Percentiles rank a stretch among this genome's conserved stretches.
Evolutionary conservation across 2,797 vertebrate genomes (phyloP).

Genomic region (Eulemur mongoz): DNA sequence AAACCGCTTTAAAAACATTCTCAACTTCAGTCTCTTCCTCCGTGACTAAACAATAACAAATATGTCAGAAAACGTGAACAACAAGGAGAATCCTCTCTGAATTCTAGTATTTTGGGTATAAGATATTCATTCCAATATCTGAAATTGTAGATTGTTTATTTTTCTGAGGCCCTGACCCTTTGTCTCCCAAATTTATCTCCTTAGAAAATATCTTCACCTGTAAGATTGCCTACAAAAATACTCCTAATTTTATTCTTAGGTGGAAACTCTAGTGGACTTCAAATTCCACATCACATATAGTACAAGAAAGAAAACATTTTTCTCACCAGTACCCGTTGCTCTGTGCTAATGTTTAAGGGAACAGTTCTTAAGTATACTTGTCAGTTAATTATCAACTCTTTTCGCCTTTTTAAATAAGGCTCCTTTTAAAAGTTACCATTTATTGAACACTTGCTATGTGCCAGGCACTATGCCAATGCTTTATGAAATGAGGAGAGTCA

Average conservation of each 20-base stretch:
- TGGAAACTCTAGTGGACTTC: neutral
- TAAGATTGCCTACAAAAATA: neutral
- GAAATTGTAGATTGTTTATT: neutral
- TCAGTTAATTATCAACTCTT: neutral
- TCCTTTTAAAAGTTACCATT: neutral
- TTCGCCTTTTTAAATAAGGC: neutral
- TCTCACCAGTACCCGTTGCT: neutral
- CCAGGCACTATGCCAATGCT: neutral
- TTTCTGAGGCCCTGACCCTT: neutral
- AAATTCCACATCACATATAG: neutral
- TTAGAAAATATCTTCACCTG: neutral
- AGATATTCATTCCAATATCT: neutral
- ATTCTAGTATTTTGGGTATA: neutral
- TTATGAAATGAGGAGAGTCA: neutral
- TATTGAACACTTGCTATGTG: neutral
- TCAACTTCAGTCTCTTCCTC: neutral
- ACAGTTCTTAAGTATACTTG: neutral
- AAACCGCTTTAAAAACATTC: neutral
- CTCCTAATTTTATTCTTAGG: neutral
- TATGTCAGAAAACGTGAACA: constrained; percentile 28
- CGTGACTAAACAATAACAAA: neutral
- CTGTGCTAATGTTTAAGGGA: neutral
- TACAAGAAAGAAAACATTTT: neutral
- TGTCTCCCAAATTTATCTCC: neutral
- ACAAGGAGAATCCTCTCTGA: constrained; percentile 25